phyloP scores from a whole-genome alignment of 2,113 vertebrate genomes.

The Dolichotis patagonum region DNA sequence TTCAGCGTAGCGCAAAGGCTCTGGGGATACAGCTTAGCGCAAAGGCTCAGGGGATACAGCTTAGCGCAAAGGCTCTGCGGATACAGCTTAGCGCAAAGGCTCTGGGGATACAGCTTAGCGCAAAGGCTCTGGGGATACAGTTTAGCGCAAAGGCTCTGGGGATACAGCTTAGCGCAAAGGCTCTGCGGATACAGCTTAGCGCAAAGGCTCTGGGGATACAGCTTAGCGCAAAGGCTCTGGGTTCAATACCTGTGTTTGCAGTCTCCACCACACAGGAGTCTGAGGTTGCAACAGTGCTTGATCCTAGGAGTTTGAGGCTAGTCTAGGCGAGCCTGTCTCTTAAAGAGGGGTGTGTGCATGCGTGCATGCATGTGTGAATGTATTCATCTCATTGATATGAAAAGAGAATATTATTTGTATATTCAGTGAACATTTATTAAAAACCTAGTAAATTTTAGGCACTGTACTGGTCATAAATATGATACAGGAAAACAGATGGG shows the following conservation, averaged over 20 bases:
- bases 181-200: not conserved
- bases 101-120: not conserved
- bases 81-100: not conserved
- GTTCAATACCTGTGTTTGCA: not conserved
- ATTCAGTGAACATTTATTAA: constrained; percentile 22
- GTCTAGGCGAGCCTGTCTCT: not conserved
- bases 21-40: not conserved
- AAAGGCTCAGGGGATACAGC: not conserved
- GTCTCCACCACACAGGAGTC: not conserved
- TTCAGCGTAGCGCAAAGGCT: not conserved
- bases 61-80: not conserved
- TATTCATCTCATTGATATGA: not conserved
- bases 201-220: not conserved
- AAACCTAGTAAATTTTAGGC: not conserved
- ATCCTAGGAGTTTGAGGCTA: not conserved
- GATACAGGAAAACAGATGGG: not conserved
- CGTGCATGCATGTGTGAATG: too few relatives aligned
- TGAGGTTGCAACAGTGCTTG: too few relatives aligned
- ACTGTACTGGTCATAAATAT: not conserved
- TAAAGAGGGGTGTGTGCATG: too few relatives aligned
- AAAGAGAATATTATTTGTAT: not conserved
- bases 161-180: not conserved
- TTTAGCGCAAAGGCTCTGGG: not conserved
- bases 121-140: not conserved
- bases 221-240: not conserved